Conservation (phyloP, 1,140 invertebrate species). For the Papilio polyxenes region DNA sequence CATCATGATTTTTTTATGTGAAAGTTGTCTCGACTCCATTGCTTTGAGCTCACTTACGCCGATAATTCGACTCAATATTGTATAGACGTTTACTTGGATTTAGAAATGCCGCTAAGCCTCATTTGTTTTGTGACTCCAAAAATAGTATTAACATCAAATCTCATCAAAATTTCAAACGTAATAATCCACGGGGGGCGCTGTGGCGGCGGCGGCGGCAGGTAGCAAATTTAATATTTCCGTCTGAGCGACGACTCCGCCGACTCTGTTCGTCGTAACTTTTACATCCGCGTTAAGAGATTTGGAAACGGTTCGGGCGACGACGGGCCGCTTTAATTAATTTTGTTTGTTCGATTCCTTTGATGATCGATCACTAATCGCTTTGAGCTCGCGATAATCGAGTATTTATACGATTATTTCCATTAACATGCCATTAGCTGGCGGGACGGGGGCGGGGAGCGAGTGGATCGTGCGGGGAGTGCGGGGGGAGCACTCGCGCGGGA, state of each 20-base stretch:
- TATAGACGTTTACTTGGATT: background rate
- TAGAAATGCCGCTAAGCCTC: background rate
- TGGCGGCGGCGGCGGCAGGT: background rate
- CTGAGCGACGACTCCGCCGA: background rate
- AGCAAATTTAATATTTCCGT: constrained; percentile 11
- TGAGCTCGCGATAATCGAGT: constrained; percentile 42
- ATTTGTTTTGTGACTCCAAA: background rate
- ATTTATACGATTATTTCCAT: constrained; percentile 47
- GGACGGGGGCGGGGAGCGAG: background rate
- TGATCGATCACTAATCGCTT: constrained; percentile 48
- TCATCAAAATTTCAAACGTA: constrained; percentile 3
- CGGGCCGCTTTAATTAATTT: constrained; percentile 47
- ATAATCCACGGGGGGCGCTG: background rate
- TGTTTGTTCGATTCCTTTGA: constrained; percentile 47
- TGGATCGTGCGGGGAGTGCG: background rate
- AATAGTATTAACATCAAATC: background rate
- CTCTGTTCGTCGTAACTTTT: constrained; percentile 1
- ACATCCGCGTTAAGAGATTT: constrained; percentile 31
- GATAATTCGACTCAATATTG: background rate
- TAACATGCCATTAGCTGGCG: constrained; percentile 42
- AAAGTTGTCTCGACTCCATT: background rate
- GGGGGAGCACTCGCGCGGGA: constrained; percentile 2
- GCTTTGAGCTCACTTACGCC: background rate
- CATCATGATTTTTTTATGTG: no score
- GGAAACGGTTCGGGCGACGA: constrained; percentile 4